Conservation (phyloP, 2,888 invertebrate genomes). For the Clunio marinus region DNA sequence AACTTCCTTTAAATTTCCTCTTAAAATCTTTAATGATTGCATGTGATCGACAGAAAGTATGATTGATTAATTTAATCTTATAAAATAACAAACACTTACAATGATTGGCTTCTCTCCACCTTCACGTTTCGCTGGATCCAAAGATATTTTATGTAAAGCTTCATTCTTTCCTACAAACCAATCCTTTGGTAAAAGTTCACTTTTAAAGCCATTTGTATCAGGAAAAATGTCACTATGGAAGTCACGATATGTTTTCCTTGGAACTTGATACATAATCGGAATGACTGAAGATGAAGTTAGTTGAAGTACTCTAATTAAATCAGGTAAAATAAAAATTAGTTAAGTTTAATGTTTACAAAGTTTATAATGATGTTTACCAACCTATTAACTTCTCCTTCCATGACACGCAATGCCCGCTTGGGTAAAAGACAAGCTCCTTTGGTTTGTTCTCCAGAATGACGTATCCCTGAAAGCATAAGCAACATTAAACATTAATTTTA, state of each 20-base stretch:
- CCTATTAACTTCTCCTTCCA: constrained; percentile 90
- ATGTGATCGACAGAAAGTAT: constrained; percentile 21
- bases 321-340: no score
- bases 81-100: constrained; percentile 57
- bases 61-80: no score
- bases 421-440: constrained; percentile 91
- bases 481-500: background rate
- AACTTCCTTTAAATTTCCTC: constrained; percentile 50
- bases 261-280: constrained; percentile 92
- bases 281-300: constrained; percentile 80
- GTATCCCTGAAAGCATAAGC: constrained; percentile 1
- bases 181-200: constrained; percentile 72
- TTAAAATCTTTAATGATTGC: constrained; percentile 46
- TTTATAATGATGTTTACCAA: background rate
- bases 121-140: constrained; percentile 72
- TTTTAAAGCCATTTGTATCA: constrained; percentile 76
- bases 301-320: constrained; percentile 64
- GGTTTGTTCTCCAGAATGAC: constrained; percentile 73
- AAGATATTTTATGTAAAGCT: constrained; percentile 73
- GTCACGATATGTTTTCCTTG: constrained; percentile 87
- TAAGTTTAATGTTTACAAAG: background rate
- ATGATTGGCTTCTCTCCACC: constrained; percentile 59
- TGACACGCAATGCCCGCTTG: constrained; percentile 87
- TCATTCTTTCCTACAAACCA: constrained; percentile 78
- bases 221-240: constrained; percentile 94